phyloP scores from a whole-genome alignment of 2,113 vertebrate species.

The Vanacampus margaritifer region DNA sequence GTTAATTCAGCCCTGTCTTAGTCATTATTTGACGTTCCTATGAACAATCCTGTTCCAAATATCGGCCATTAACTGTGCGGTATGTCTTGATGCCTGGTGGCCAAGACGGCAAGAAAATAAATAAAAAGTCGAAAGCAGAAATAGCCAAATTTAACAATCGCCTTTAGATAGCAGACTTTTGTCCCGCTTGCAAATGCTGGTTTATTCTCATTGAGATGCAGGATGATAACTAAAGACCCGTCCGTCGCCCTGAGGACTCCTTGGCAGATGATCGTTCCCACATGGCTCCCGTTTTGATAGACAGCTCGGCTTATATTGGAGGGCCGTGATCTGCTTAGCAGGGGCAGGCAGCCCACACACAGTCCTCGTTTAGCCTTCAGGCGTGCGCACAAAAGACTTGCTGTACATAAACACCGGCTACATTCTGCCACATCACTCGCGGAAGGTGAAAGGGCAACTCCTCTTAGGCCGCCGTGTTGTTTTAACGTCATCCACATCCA shows the following conservation, averaged over 20 bases:
- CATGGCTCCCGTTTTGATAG: slow-evolving; percentile 48
- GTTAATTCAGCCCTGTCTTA: neutral
- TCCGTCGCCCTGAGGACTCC: slow-evolving; percentile 38
- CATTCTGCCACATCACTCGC: slow-evolving; percentile 25
- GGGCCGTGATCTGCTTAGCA: slow-evolving; percentile 44
- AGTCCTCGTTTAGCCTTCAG: slow-evolving; percentile 43
- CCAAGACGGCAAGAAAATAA: neutral
- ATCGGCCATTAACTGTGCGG: neutral
- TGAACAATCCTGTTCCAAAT: neutral
- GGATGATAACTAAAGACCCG: slow-evolving; percentile 18
- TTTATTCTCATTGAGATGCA: slow-evolving; percentile 47
- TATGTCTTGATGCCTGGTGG: slow-evolving; percentile 6
- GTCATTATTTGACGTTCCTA: neutral
- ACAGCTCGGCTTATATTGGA: slow-evolving; percentile 50
- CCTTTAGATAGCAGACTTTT: neutral
- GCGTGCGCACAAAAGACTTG: slow-evolving; percentile 43
- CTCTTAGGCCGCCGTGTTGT: slow-evolving; percentile 27
- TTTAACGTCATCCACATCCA: slow-evolving; percentile 39
- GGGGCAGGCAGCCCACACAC: slow-evolving; percentile 51
- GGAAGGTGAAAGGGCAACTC: slow-evolving; percentile 45
- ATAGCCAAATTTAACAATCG: neutral
- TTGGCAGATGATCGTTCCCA: slow-evolving; percentile 53
- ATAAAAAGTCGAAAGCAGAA: neutral
- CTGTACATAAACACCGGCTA: slow-evolving; percentile 51
- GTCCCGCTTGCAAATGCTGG: slow-evolving; percentile 11